phyloP scores from a whole-genome alignment of 2,888 invertebrate genomes.

The Opisthograptis luteolata region DNA sequence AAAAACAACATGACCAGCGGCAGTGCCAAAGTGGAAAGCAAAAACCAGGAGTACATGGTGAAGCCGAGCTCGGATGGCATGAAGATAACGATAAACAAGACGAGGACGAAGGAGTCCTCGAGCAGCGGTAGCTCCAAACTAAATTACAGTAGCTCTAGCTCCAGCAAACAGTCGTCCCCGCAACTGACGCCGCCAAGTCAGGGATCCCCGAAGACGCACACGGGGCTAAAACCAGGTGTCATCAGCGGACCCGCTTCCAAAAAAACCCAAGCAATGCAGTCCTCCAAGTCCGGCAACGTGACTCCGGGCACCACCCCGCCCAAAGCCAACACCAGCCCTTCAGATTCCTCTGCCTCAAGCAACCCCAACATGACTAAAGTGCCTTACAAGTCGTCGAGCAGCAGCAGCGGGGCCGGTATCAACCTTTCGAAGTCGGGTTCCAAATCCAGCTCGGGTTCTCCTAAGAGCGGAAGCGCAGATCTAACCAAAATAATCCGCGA shows the following conservation, averaged over 20 bases:
- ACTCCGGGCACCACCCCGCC: conserved; percentile 74
- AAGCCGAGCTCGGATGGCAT: conserved; percentile 95
- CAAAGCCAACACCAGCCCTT: conserved; percentile 70
- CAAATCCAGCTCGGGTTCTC: conserved; percentile 84
- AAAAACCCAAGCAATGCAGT: conserved; percentile 88
- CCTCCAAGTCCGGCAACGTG: conserved; percentile 69
- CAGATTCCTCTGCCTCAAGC: conserved; percentile 61
- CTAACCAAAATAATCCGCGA: conserved; percentile 82
- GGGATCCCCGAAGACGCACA: conserved; percentile 91
- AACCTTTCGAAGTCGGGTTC: conserved; percentile 77
- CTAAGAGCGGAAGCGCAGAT: conserved; percentile 85
- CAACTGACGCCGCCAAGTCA: conserved; percentile 80
- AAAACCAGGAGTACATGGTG: conserved; percentile 94
- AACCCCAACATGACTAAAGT: conserved; percentile 67
- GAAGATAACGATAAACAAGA: conserved; percentile 96
- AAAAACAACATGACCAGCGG: conserved; percentile 70
- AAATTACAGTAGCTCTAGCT: conserved; percentile 73
- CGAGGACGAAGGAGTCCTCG: conserved; percentile 89
- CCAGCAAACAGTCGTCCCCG: conserved; percentile 76
- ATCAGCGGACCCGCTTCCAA: conserved; percentile 94
- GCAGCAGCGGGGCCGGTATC: conserved; percentile 69
- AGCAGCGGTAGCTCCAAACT: conserved; percentile 72
- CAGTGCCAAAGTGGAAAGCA: conserved; percentile 76
- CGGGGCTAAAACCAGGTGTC: conserved; percentile 93
- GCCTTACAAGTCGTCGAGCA: conserved; percentile 78